phyloP scores from a whole-genome alignment of 1,140 invertebrate genomes.

The Hyposmocoma kahamanoa region DNA sequence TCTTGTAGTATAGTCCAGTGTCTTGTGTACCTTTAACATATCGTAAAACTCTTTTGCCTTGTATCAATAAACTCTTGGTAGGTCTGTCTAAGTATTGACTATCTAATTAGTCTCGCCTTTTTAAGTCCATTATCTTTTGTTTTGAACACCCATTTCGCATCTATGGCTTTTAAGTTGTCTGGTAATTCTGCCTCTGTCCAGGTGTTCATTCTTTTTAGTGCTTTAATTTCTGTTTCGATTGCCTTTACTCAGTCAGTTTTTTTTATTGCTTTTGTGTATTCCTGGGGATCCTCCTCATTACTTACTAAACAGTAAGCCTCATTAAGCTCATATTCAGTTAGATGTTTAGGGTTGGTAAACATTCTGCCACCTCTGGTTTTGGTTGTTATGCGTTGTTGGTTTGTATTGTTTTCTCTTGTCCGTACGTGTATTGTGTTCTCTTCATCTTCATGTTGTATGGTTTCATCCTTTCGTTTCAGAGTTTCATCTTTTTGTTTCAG shows the following conservation, averaged over 20 bases:
- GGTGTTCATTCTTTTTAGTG: neutral
- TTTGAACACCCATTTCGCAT: neutral
- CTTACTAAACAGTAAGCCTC: neutral
- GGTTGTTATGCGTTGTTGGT: neutral
- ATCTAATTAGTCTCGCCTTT: neutral
- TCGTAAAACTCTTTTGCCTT: conserved; percentile 10
- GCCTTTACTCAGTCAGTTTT: neutral
- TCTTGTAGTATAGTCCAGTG: neutral
- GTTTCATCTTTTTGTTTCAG: conserved; percentile 7
- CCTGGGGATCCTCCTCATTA: neutral
- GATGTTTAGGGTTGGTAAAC: neutral
- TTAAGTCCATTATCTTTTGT: neutral
- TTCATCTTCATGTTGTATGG: conserved; percentile 9
- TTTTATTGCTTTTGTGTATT: neutral
- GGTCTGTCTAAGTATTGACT: neutral
- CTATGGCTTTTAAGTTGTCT: neutral
- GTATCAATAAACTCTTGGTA: neutral
- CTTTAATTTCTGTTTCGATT: neutral
- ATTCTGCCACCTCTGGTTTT: neutral
- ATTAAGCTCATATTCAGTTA: neutral
- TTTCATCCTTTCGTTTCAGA: conserved; percentile 5
- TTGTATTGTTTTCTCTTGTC: neutral
- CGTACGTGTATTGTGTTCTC: conserved; percentile 10
- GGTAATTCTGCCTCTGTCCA: neutral
- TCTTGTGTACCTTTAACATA: conserved; percentile 5